phyloP scores from a whole-genome alignment of 1,140 invertebrate genomes.

The Vanessa tameamea region DNA sequence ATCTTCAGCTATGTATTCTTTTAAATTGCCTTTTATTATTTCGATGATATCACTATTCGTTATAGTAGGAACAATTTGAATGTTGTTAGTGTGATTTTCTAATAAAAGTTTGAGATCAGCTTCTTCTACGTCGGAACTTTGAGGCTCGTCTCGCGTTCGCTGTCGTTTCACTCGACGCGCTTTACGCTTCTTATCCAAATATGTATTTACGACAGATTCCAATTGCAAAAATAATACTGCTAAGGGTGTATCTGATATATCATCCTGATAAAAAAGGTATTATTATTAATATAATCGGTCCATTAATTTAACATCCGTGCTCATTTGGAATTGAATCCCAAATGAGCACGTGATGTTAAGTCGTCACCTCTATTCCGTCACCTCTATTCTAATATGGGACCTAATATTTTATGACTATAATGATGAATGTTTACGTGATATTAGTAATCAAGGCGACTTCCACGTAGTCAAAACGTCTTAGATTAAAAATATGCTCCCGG shows the following conservation, averaged over 20 bases:
- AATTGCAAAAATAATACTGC: conserved; percentile 74
- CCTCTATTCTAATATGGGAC: too few relatives aligned
- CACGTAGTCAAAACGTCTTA: too few relatives aligned
- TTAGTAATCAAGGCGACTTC: too few relatives aligned
- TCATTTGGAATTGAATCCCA: too few relatives aligned
- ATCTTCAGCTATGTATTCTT: conserved; percentile 48
- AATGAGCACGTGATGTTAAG: too few relatives aligned
- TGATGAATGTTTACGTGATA: too few relatives aligned
- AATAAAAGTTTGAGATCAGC: conserved; percentile 59
- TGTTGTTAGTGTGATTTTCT: conserved; percentile 54
- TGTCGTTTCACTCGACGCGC: conserved; percentile 67
- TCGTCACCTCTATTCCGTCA: too few relatives aligned
- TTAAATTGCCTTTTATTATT: conserved; percentile 66
- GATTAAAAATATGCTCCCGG: too few relatives aligned
- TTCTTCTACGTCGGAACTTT: conserved; percentile 43
- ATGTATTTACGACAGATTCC: conserved; percentile 67
- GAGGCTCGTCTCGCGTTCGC: conserved; percentile 56
- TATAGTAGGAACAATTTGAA: conserved; percentile 55
- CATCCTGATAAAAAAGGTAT: conserved; percentile 62
- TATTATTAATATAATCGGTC: background rate
- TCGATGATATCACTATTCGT: conserved; percentile 58
- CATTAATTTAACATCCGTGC: too few relatives aligned
- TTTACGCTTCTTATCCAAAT: conserved; percentile 68
- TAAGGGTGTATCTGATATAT: conserved; percentile 73
- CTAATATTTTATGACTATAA: too few relatives aligned